Evolutionary conservation across 2,797 vertebrate species (phyloP).

Genomic region (Pseudomugil tenellus): DNA sequence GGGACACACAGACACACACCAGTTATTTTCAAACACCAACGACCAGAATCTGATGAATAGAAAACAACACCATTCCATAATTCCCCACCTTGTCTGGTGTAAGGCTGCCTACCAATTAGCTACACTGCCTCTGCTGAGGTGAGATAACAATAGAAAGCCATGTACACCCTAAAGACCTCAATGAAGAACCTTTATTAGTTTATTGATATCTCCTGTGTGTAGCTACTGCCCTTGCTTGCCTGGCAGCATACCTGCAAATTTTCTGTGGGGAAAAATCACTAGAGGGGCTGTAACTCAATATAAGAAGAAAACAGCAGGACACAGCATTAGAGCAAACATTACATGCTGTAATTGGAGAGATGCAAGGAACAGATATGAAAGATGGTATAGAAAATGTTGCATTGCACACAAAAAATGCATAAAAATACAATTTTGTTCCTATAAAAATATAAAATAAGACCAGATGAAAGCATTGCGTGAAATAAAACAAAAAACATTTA

Average conservation of each 20-base stretch:
- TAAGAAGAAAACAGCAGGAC: constrained; percentile 62
- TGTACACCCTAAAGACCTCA: constrained; percentile 75
- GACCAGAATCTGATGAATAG: constrained; percentile 45
- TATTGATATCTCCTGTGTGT: constrained; percentile 68
- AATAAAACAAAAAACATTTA: constrained; percentile 18
- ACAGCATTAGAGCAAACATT: constrained; percentile 53
- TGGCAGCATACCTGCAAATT: constrained; percentile 58
- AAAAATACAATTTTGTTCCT: constrained; percentile 30
- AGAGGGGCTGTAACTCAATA: constrained; percentile 57
- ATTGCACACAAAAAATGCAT: constrained; percentile 39
- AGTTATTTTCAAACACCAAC: constrained; percentile 34
- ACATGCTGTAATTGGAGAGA: constrained; percentile 73
- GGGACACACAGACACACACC: constrained; percentile 33
- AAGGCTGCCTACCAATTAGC: constrained; percentile 68
- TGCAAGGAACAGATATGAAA: constrained; percentile 72
- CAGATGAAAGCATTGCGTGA: constrained; percentile 21
- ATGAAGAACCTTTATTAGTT: constrained; percentile 70
- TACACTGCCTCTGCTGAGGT: constrained; percentile 56
- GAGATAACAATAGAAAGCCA: constrained; percentile 72
- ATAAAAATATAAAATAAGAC: constrained; percentile 33
- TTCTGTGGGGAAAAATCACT: constrained; percentile 40
- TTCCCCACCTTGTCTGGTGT: constrained; percentile 30
- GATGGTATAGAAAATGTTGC: constrained; percentile 46
- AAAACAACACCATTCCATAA: constrained; percentile 41
- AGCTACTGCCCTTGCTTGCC: constrained; percentile 56